Conservation (phyloP, 64 coral and sea anemone species). For the Hydrozoanthus tunicans region DNA sequence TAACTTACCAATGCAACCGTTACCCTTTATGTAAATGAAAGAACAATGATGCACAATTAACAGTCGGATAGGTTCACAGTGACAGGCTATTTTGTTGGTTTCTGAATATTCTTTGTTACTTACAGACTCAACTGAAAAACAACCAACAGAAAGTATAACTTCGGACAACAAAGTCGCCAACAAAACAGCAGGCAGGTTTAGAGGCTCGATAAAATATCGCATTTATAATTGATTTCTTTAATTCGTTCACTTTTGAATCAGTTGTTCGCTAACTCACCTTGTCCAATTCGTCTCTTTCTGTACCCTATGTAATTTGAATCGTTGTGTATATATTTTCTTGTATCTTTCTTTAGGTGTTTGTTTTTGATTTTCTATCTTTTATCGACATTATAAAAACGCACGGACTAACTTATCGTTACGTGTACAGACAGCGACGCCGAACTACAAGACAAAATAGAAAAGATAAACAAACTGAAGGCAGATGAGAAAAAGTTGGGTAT, state of each 20-base stretch:
- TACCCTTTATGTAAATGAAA: too few relatives aligned
- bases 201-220: background rate
- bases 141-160: background rate
- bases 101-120: background rate
- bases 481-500: slow-evolving; percentile 24
- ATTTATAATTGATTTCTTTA: background rate
- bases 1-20: too few relatives aligned
- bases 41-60: too few relatives aligned
- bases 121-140: background rate
- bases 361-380: background rate
- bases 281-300: background rate
- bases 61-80: too few relatives aligned
- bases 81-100: too few relatives aligned
- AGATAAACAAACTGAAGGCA: slow-evolving; percentile 2
- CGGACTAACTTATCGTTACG: background rate
- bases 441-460: background rate
- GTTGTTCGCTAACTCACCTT: background rate
- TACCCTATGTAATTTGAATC: too few relatives aligned
- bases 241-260: background rate
- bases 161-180: background rate
- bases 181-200: slow-evolving; percentile 1
- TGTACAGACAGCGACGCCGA: background rate
- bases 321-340: background rate
- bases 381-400: background rate
- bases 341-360: background rate